A percentile compares a stretch with the other conserved stretches of the same genome.
phyloP scores from a whole-genome alignment of 2,797 vertebrate species.

The Emydoidea blandingii region DNA sequence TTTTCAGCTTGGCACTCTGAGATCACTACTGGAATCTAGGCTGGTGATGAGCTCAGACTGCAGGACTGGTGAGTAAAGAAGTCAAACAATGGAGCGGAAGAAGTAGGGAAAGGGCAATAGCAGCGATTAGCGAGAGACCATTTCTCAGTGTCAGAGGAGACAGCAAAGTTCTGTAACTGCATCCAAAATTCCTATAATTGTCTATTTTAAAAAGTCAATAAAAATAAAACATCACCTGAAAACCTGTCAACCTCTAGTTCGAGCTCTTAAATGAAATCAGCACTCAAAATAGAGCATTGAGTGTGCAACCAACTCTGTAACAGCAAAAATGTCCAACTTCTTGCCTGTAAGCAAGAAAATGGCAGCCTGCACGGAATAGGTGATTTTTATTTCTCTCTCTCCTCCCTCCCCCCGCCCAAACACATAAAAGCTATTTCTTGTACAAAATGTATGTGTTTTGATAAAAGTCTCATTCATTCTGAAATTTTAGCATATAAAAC shows the following conservation, averaged over 20 bases:
- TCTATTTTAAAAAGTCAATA: not conserved
- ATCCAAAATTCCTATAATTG: not conserved
- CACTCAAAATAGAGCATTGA: not conserved
- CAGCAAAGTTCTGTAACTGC: not conserved
- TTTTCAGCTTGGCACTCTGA: not conserved
- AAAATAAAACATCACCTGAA: not conserved
- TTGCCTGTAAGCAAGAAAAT: not conserved
- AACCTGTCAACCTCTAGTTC: not conserved
- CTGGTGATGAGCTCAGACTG: not conserved
- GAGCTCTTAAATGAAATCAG: not conserved
- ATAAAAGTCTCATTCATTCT: not conserved
- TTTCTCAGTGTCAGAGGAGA: not conserved
- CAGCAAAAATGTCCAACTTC: not conserved
- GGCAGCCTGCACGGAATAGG: not conserved
- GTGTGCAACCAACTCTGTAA: not conserved
- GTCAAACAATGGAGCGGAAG: not conserved
- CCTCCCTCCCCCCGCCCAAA: not conserved
- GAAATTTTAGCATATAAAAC: not conserved
- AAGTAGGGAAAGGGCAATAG: not conserved
- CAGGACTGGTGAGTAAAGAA: not conserved
- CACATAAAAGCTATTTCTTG: not conserved
- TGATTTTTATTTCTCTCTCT: not conserved
- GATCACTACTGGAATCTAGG: not conserved
- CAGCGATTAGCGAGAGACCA: not conserved
- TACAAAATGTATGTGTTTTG: not conserved